Conservation (phyloP, 2,888 invertebrate species). For the Epirrhoe tristata region DNA sequence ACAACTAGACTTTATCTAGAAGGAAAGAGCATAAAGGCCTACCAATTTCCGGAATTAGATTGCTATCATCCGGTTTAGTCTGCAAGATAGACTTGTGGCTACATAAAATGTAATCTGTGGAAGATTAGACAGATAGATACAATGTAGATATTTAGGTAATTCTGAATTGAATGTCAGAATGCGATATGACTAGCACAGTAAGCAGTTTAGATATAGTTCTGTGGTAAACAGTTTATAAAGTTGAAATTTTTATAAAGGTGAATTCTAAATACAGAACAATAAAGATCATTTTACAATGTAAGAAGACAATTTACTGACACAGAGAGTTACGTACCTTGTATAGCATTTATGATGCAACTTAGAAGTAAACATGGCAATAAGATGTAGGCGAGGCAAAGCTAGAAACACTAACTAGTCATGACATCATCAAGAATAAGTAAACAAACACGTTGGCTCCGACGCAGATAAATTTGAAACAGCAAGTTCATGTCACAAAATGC, state of each 20-base stretch:
- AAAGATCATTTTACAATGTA: background rate
- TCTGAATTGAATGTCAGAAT: too few species aligned
- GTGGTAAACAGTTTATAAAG: background rate
- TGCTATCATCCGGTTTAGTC: background rate
- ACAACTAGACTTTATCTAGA: background rate
- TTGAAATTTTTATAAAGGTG: background rate
- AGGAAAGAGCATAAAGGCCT: background rate
- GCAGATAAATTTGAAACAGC: constrained; percentile 14
- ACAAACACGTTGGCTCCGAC: constrained; percentile 43
- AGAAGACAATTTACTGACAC: background rate
- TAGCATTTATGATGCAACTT: constrained; percentile 8
- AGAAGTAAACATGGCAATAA: constrained; percentile 20
- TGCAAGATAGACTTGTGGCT: background rate
- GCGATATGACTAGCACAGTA: too few species aligned
- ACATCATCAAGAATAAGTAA: constrained; percentile 53
- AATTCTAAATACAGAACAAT: background rate
- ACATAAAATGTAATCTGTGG: background rate
- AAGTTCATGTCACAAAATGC: background rate
- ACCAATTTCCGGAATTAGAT: background rate
- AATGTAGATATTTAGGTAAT: background rate
- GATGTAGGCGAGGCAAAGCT: constrained; percentile 21
- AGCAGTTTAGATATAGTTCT: too few species aligned
- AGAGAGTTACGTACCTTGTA: background rate
- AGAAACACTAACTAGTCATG: constrained; percentile 40
- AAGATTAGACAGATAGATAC: background rate